Conservation (phyloP, 92 coral and sea anemone genomes). For the Chrysogorgia sp. region DNA sequence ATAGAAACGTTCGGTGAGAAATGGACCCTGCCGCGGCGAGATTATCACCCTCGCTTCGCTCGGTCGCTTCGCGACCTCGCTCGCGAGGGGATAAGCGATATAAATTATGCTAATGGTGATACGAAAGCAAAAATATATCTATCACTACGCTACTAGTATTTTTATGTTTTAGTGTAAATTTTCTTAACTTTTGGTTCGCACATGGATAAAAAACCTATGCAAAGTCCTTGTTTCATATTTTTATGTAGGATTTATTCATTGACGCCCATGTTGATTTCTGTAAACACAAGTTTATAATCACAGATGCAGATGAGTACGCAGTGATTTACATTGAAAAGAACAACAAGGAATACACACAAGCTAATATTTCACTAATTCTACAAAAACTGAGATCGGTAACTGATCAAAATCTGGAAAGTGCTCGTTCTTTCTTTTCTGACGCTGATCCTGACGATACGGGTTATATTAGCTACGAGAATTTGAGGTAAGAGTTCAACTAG, state of each 20-base stretch:
- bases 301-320: slow-evolving; percentile 98
- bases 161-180: too few species aligned
- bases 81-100: too few species aligned
- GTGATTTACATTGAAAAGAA: slow-evolving; percentile 94
- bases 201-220: too few species aligned
- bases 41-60: too few species aligned
- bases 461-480: slow-evolving; percentile 63
- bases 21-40: too few species aligned
- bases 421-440: slow-evolving; percentile 67
- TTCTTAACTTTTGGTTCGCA: too few species aligned
- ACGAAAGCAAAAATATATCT: too few species aligned
- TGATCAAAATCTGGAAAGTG: slow-evolving; percentile 77
- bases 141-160: too few species aligned
- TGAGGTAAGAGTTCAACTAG: slow-evolving; percentile 67
- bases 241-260: slow-evolving; percentile 79
- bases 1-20: too few species aligned
- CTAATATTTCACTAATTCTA: slow-evolving; percentile 76
- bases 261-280: slow-evolving; percentile 85
- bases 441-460: slow-evolving; percentile 71
- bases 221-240: neutral
- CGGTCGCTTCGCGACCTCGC: too few species aligned
- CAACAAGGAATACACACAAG: slow-evolving; percentile 78
- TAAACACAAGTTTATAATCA: slow-evolving; percentile 81
- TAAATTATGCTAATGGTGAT: too few species aligned
- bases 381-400: slow-evolving; percentile 81